Conservation (phyloP, 1,140 invertebrate species). For the Saccostrea cuccullata region DNA sequence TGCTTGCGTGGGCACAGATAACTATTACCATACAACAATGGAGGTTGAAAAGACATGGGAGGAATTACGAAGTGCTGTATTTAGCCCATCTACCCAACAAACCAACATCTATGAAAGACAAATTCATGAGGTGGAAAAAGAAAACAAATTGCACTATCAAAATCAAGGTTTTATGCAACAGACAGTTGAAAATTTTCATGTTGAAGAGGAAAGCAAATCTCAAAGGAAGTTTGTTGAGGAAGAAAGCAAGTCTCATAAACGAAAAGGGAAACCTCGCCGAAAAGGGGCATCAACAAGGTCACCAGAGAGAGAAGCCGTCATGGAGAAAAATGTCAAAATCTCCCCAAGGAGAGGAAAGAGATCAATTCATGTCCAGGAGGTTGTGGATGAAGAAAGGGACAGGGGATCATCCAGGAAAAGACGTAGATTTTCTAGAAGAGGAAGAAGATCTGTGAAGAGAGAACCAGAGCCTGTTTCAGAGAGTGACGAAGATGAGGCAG, state of each 20-base stretch:
- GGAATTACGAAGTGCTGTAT: slow-evolving; percentile 3
- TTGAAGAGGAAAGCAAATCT: slow-evolving; percentile 30
- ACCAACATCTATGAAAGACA: slow-evolving; percentile 2
- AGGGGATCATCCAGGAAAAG: background rate
- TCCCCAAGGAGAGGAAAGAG: background rate
- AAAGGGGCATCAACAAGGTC: slow-evolving; percentile 31
- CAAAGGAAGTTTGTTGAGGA: background rate
- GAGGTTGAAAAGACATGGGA: slow-evolving; percentile 28
- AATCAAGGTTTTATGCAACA: background rate
- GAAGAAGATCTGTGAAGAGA: slow-evolving; percentile 10
- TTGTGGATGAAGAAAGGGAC: background rate
- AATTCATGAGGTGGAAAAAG: slow-evolving; percentile 24
- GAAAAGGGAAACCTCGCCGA: slow-evolving; percentile 43
- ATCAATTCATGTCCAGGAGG: background rate
- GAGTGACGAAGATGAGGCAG: background rate
- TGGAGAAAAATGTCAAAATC: background rate
- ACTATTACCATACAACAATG: slow-evolving; percentile 7
- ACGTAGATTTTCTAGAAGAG: background rate
- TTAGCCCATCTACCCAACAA: slow-evolving; percentile 9
- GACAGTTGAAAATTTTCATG: background rate
- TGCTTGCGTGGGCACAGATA: slow-evolving; percentile 56
- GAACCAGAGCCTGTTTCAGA: background rate
- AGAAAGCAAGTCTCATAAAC: slow-evolving; percentile 23
- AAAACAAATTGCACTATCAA: slow-evolving; percentile 2
- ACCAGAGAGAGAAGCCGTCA: background rate